phyloP scores from a whole-genome alignment of 2,113 vertebrate genomes.

The Protobothrops flavoviridis region DNA sequence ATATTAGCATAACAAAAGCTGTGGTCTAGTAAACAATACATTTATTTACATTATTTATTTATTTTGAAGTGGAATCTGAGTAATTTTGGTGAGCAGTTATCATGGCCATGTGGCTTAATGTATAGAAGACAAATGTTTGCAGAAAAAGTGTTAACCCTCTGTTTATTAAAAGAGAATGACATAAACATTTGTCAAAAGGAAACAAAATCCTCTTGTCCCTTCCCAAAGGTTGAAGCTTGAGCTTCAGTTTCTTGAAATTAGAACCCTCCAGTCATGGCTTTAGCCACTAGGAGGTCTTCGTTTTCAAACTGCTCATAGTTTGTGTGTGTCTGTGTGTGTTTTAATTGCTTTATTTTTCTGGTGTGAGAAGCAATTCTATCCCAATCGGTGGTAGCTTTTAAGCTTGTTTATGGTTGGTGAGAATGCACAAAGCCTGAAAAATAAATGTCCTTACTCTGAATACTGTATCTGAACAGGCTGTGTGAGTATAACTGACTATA shows the following conservation, averaged over 20 bases:
- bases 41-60: neutral
- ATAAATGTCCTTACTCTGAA: neutral
- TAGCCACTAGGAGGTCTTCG: neutral
- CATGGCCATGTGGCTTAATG: neutral
- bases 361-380: neutral
- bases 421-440: neutral
- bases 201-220: neutral
- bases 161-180: neutral
- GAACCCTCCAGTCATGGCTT: neutral
- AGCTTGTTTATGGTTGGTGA: neutral
- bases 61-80: neutral
- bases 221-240: neutral
- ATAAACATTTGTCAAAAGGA: neutral
- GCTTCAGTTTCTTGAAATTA: neutral
- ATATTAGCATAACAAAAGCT: neutral
- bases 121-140: neutral
- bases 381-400: neutral
- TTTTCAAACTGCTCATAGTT: neutral
- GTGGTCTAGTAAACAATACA: neutral
- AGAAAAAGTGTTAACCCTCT: neutral
- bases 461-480: neutral
- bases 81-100: neutral
- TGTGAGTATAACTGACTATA: neutral
- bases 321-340: neutral
- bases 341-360: neutral